Evolutionary conservation across 2,113 vertebrate species (phyloP), one percentile per base, ranked within the genome.

Genomic region (Mugil cephalus): DNA sequence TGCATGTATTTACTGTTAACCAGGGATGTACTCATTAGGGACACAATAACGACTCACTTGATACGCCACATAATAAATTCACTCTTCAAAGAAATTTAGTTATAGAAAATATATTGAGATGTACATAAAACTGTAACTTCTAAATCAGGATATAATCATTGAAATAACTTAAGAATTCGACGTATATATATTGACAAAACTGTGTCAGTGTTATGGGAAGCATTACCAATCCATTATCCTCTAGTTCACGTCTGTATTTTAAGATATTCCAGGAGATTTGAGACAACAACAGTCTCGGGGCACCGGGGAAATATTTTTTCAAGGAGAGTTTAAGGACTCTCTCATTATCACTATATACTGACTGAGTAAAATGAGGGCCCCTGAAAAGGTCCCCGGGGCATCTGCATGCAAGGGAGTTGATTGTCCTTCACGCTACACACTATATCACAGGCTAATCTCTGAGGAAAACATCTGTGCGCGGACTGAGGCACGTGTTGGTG

Each of bases 401-500:
- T 89, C 51, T 43, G 69, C 53, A 35, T 66, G 79, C 53, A 45
- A 60, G 61, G 66, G 85, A 86, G 80, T 72, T 59, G 68, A 66
- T 59, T 77, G 69, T 87, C 85, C 64, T 79, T 86, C 63, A 78
- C 18, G 68, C 86, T 59, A 36, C 62, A 74, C 77, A 78, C 71
- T 80, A 87, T 82, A 92, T 91, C 85, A 90, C 69, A 46, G 70
- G 69, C 51, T 63, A 75, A 75, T 77, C 77, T 90, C 90, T 12
- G 74, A 80, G 83, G 89, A 77, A 70, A 93, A 90, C 90, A 84
- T 91, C 89, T 91, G 88, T 40, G 69, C 21, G 68, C 74, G 76
- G 72, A 85, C 58, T 60, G 60, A 81, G 81, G 81, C 80, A 83
- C 54, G 71, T 82, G 77, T 72, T 84, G 66, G 62, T 70, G 59